Evolutionary conservation across 1,140 invertebrate genomes (phyloP).

Genomic region (Macrotrachela quadricornifera): DNA sequence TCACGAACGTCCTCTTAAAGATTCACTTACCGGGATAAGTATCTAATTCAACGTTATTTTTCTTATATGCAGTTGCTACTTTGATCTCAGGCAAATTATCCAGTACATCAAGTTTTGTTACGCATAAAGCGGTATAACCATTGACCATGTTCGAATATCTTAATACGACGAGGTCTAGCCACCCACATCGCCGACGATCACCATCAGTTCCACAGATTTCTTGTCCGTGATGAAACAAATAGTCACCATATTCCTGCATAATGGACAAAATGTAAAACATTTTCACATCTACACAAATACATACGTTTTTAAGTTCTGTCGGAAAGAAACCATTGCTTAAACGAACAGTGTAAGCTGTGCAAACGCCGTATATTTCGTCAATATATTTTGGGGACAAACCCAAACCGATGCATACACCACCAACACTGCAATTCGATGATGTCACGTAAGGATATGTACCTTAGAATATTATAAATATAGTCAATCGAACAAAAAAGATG

Average conservation of each 20-base stretch:
- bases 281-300: neutral
- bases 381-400: constrained; percentile 72
- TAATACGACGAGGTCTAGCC: constrained; percentile 78
- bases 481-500: too few relatives aligned
- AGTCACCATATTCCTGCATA: constrained; percentile 49
- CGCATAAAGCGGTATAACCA: constrained; percentile 47
- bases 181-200: constrained; percentile 79
- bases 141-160: constrained; percentile 79
- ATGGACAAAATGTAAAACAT: neutral
- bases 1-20: constrained; percentile 22
- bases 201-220: constrained; percentile 92
- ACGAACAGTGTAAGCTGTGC: constrained; percentile 92
- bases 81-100: constrained; percentile 73
- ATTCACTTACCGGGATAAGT: constrained; percentile 33
- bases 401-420: constrained; percentile 87
- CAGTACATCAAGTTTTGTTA: constrained; percentile 92
- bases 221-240: constrained; percentile 57
- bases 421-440: constrained; percentile 93
- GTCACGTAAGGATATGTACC: constrained; percentile 97
- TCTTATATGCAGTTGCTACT: constrained; percentile 49
- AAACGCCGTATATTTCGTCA: constrained; percentile 77
- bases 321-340: constrained; percentile 97
- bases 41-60: constrained; percentile 47
- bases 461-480: constrained; percentile 27
- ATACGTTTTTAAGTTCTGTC: constrained; percentile 60